phyloP scores from a whole-genome alignment of 2,888 invertebrate genomes.

The Thera obeliscata region DNA sequence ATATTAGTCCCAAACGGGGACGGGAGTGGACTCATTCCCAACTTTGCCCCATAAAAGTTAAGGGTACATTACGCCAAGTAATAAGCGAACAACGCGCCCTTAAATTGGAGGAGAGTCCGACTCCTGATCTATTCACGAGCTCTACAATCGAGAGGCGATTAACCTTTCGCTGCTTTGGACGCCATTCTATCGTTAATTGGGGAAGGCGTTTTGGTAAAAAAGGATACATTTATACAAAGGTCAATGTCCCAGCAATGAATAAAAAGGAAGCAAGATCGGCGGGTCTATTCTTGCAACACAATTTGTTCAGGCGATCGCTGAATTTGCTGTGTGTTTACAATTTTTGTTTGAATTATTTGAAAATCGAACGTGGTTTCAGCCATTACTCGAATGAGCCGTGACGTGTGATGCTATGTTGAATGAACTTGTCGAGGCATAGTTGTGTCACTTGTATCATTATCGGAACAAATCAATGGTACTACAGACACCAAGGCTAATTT shows the following conservation, averaged over 20 bases:
- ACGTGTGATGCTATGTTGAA: too few species aligned
- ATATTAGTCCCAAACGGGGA: slow-evolving; percentile 70
- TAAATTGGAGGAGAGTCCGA: slow-evolving; percentile 66
- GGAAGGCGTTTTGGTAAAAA: slow-evolving; percentile 18
- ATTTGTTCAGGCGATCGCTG: too few species aligned
- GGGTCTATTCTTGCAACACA: too few species aligned
- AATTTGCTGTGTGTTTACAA: too few species aligned
- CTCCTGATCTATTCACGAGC: slow-evolving; percentile 64
- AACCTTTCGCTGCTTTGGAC: slow-evolving; percentile 30
- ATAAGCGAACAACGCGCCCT: slow-evolving; percentile 76
- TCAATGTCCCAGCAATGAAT: not conserved
- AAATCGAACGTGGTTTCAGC: too few species aligned
- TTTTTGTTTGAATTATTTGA: too few species aligned
- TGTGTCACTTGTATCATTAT: too few species aligned
- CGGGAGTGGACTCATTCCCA: slow-evolving; percentile 65
- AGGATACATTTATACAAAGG: not conserved
- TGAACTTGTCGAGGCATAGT: too few species aligned
- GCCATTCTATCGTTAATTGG: slow-evolving; percentile 24
- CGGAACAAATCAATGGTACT: too few species aligned
- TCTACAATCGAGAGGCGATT: slow-evolving; percentile 34
- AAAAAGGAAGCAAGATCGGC: too few species aligned
- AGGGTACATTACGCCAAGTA: slow-evolving; percentile 81
- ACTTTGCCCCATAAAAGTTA: slow-evolving; percentile 82
- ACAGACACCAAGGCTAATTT: too few species aligned
- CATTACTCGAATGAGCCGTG: too few species aligned